These are phyloP conservation scores for Arbacia lixula DNA, from an alignment of 53 echinoderm and acorn worm species.

Conservation along the genomic window DNA sequence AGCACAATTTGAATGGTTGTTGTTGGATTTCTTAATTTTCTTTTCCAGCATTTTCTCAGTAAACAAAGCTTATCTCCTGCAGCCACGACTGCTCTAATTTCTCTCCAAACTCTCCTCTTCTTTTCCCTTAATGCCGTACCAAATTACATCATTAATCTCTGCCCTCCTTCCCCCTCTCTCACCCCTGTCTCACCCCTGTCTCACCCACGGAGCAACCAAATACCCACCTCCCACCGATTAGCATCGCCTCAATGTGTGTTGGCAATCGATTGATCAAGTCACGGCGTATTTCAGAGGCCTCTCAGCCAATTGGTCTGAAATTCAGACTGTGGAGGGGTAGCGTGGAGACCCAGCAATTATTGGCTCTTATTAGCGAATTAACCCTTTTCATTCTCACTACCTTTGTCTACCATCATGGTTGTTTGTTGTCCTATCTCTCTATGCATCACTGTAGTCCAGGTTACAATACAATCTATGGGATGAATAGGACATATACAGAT, in stretches of 20 bases:
- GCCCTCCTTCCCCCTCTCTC: neutral
- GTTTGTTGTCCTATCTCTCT: too few relatives aligned
- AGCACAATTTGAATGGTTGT: too few relatives aligned
- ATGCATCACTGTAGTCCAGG: too few relatives aligned
- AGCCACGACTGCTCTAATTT: too few relatives aligned
- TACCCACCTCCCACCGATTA: neutral
- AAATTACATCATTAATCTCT: constrained; percentile 7
- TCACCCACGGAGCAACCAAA: neutral
- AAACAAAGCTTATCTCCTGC: too few relatives aligned
- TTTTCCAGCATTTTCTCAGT: too few relatives aligned
- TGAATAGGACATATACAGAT: too few relatives aligned
- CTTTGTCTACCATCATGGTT: too few relatives aligned
- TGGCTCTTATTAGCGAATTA: neutral
- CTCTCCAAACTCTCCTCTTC: too few relatives aligned
- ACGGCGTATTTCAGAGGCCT: constrained; percentile 5
- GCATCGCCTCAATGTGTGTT: constrained; percentile 11
- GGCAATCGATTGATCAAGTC: constrained; percentile 11
- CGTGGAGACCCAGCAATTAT: constrained; percentile 7
- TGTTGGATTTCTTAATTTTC: too few relatives aligned
- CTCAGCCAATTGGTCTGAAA: neutral
- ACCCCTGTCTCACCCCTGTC: neutral
- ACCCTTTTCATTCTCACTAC: neutral
- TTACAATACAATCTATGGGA: too few relatives aligned
- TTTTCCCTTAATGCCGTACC: neutral
- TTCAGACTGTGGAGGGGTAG: constrained; percentile 30